Evolutionary conservation across 2,113 vertebrate genomes (phyloP), one percentile per base, ranked within the genome.

Genomic region (Phyllostomus hastatus): DNA sequence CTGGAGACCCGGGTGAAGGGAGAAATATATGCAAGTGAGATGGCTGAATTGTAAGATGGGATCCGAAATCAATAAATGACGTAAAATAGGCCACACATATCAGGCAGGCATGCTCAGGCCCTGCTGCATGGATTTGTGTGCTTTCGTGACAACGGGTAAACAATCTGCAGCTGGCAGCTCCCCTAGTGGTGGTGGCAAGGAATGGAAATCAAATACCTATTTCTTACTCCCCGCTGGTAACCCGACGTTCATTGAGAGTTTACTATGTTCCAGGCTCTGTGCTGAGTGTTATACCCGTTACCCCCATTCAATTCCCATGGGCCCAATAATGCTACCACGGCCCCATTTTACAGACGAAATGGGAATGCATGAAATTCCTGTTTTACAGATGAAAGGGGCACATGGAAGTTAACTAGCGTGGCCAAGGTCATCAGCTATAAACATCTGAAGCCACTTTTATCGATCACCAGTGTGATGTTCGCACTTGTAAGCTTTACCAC

Each of bases 401-500:
- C 14, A 14, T 31, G 54, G 35, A 80, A n/a, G 5, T 54, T 31
- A 87, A 59, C 4, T 26, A 10, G 50, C 59, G 52, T 64, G 61
- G 17, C n/a, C 61, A 64, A 17, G 2, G 61, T 90, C 85, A 38
- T 35, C 54, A 67, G 15, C 50, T 22, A 80, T 43, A 46, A 89
- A 89, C 57, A 88, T 28, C n/a, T 28, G 66, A 46, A 80, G 72
- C 54, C 88, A 59, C 46, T 16, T 50, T 28, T 24, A 22, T 59
- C 46, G 35, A 22, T 66, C 24, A 3, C 26, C 26, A 46, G 52
- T 9, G 19, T 64, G 79, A 61, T 10, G 28, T 5, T 12, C 16
- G 12, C 1, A 1, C 35, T 24, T 19, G 0, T 10, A 16, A 31
- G 5, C 14, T 33, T 10, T 48, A 24, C 19, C 43, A 22, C 4